Percentiles rank a stretch among this genome's conserved stretches.
phyloP scores from a whole-genome alignment of 1,140 invertebrate species.

The Drosophila watanabei region DNA sequence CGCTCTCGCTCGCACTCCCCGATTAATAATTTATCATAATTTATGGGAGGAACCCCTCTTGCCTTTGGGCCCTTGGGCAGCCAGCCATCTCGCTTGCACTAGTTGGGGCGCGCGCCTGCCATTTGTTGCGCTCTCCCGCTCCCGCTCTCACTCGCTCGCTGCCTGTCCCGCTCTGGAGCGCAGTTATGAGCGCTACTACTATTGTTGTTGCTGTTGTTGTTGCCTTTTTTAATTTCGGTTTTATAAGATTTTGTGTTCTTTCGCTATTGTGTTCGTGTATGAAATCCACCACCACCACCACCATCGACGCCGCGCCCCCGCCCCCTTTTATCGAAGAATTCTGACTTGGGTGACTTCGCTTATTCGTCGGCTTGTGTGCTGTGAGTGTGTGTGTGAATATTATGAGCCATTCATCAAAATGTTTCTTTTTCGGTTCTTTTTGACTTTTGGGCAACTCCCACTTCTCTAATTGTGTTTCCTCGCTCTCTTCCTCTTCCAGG shows the following conservation, averaged over 20 bases:
- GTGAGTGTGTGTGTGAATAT: constrained; percentile 53
- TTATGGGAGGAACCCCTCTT: constrained; percentile 71
- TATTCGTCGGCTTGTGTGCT: constrained; percentile 66
- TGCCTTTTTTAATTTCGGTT: constrained; percentile 79
- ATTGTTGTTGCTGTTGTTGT: constrained; percentile 67
- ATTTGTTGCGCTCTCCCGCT: constrained; percentile 47
- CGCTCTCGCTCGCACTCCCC: constrained; percentile 41
- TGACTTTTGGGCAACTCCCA: constrained; percentile 80
- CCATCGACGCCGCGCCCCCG: not conserved
- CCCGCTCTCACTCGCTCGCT: constrained; percentile 25
- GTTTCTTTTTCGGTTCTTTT: constrained; percentile 53
- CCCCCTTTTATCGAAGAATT: constrained; percentile 19
- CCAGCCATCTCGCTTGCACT: constrained; percentile 62
- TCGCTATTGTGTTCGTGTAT: constrained; percentile 60
- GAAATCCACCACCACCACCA: constrained; percentile 8
- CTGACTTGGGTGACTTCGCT: constrained; percentile 73
- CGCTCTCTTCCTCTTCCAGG: constrained; percentile 3
- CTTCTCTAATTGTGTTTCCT: constrained; percentile 63
- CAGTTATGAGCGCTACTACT: constrained; percentile 71
- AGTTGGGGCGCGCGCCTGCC: constrained; percentile 30
- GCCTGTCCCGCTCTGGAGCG: constrained; percentile 40
- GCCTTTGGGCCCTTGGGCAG: constrained; percentile 56
- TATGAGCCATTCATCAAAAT: constrained; percentile 84
- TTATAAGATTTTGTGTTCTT: constrained; percentile 81
- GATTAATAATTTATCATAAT: constrained; percentile 86